Evolutionary conservation across 1,140 invertebrate species (phyloP).

Genomic region (Drosophila triauraria): DNA sequence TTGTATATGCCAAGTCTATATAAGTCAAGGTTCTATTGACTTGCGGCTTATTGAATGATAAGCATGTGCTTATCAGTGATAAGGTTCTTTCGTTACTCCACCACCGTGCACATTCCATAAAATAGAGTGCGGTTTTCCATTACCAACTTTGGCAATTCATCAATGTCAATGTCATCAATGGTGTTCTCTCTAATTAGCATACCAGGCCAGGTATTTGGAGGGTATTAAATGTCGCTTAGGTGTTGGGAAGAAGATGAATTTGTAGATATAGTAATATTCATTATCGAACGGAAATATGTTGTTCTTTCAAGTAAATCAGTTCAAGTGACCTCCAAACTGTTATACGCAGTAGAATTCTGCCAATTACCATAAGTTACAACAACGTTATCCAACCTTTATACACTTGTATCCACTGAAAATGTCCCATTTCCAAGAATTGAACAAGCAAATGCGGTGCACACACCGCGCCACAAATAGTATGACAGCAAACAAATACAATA

Average conservation of each 20-base stretch:
- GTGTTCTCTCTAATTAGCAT: constrained; percentile 58
- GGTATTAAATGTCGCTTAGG: constrained; percentile 28
- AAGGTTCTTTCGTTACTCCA: constrained; percentile 6
- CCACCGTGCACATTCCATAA: constrained; percentile 3
- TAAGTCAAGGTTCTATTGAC: constrained; percentile 73
- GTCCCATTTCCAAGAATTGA: background rate
- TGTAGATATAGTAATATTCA: background rate
- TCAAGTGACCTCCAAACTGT: background rate
- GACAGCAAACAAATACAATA: background rate
- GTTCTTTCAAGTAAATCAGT: background rate
- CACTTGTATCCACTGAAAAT: background rate
- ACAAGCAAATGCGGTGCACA: background rate
- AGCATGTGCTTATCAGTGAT: constrained; percentile 23
- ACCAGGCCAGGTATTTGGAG: constrained; percentile 2
- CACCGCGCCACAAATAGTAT: constrained; percentile 7
- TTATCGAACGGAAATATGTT: too few relatives aligned
- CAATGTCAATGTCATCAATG: constrained; percentile 58
- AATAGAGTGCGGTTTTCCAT: constrained; percentile 12
- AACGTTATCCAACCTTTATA: background rate
- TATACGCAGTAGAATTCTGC: too few relatives aligned
- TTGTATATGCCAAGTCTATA: constrained; percentile 20
- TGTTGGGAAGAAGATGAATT: background rate
- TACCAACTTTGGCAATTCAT: constrained; percentile 54
- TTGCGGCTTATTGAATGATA: constrained; percentile 61
- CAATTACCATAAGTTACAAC: background rate